Conservation (phyloP, 2,113 vertebrate genomes). For the Opisthocomus hoazin region DNA sequence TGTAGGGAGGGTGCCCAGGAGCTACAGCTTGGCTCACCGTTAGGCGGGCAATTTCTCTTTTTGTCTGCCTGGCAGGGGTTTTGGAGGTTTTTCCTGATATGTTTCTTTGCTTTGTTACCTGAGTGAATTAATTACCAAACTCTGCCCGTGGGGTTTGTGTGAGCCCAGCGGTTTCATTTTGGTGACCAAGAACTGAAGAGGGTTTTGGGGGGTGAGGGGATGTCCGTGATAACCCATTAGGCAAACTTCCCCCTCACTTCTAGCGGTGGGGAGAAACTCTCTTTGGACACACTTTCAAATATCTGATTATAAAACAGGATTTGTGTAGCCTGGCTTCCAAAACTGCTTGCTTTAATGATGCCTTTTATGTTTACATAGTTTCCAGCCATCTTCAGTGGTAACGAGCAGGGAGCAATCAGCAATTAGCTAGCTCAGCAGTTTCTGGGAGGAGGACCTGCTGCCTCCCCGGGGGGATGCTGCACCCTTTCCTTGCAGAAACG, state of each 20-base stretch:
- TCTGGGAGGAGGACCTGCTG: background rate
- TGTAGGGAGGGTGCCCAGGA: background rate
- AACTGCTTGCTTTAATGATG: background rate
- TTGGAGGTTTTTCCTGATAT: rapidly evolving
- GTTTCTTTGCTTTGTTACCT: background rate
- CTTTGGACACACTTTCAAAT: rapidly evolving
- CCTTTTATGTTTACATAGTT: rapidly evolving
- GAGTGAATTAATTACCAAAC: background rate
- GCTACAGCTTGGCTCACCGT: rapidly evolving
- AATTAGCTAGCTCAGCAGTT: background rate
- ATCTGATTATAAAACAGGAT: rapidly evolving
- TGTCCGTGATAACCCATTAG: background rate
- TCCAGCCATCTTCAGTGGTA: background rate
- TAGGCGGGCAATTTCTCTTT: background rate
- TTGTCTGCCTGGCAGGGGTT: background rate
- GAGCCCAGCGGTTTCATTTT: background rate
- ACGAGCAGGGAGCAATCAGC: background rate
- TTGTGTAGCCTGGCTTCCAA: background rate
- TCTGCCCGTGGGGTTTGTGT: background rate
- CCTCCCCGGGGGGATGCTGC: background rate
- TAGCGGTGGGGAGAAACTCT: background rate
- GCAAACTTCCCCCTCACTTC: background rate
- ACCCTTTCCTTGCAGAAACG: background rate
- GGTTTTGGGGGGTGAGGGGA: background rate
- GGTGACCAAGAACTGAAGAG: rapidly evolving